Conservation (phyloP, 1,140 invertebrate genomes). For the Cherax destructor region DNA sequence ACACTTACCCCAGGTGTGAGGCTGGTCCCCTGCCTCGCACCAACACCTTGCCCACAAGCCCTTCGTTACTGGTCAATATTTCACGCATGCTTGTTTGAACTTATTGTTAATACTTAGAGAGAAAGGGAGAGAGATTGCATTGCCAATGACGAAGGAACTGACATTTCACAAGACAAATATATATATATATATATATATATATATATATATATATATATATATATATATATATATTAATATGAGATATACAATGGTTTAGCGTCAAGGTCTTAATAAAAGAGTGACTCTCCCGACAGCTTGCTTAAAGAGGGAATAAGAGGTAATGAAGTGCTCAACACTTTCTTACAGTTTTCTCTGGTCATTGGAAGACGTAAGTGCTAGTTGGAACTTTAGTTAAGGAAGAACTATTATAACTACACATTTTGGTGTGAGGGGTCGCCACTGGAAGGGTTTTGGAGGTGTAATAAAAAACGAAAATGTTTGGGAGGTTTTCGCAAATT, state of each 20-base stretch:
- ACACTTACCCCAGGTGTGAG: too few relatives aligned
- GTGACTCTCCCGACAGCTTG: conserved; percentile 21
- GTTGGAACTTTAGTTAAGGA: not conserved
- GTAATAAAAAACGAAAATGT: conserved; percentile 4
- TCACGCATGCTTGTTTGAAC: conserved; percentile 54
- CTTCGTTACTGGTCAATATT: conserved; percentile 37
- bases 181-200: conserved; percentile 40
- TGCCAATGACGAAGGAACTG: conserved; percentile 52
- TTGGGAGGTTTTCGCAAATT: not conserved
- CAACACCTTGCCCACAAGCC: conserved; percentile 38
- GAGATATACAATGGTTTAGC: conserved; percentile 65
- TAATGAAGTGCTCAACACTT: not conserved
- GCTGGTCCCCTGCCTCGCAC: not conserved
- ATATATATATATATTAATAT: not conserved
- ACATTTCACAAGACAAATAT: conserved; percentile 47
- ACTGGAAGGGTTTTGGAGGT: too few relatives aligned
- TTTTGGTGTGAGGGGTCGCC: too few relatives aligned
- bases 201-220: conserved; percentile 31
- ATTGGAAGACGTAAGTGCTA: not conserved
- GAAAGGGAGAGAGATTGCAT: conserved; percentile 63
- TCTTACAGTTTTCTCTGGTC: too few relatives aligned
- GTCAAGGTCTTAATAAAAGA: conserved; percentile 58
- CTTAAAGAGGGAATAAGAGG: not conserved
- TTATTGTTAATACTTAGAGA: conserved; percentile 52
- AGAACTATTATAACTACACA: not conserved